phyloP scores from a whole-genome alignment of 2,113 vertebrate species.

The Hypanus sabinus region DNA sequence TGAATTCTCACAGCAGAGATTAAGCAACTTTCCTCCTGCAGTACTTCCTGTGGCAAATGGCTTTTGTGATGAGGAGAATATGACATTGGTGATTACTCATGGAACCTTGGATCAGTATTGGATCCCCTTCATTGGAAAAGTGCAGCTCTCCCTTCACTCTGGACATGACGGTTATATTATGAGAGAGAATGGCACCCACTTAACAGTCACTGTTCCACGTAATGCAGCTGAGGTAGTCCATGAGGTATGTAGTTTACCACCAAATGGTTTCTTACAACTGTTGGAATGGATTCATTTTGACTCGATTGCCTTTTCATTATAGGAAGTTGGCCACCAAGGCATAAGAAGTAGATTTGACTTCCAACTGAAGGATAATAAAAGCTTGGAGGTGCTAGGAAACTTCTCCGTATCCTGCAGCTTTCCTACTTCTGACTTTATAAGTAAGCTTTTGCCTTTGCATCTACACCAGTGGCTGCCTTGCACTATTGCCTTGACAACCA shows the following conservation, averaged over 20 bases:
- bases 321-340: slow-evolving; percentile 45
- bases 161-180: slow-evolving; percentile 41
- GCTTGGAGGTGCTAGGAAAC: slow-evolving; percentile 40
- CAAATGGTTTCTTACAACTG: too few species aligned
- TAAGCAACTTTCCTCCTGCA: slow-evolving; percentile 36
- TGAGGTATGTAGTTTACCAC: slow-evolving; percentile 45
- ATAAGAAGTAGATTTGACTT: slow-evolving; percentile 46
- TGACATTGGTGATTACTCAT: slow-evolving; percentile 42
- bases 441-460: slow-evolving; percentile 39
- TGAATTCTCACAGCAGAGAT: too few species aligned
- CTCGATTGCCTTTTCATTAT: not conserved
- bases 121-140: slow-evolving; percentile 47
- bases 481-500: not conserved
- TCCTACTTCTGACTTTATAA: slow-evolving; percentile 47
- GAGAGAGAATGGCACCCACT: slow-evolving; percentile 47
- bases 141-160: slow-evolving; percentile 40
- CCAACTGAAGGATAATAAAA: slow-evolving; percentile 45
- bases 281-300: too few species aligned
- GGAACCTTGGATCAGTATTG: slow-evolving; percentile 51
- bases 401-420: slow-evolving; percentile 50
- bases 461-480: not conserved
- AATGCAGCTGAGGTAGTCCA: slow-evolving; percentile 43
- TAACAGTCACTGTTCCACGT: slow-evolving; percentile 44
- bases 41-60: slow-evolving; percentile 42
- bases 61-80: slow-evolving; percentile 44